These are phyloP conservation scores for Ectropis crepuscularia DNA, from an alignment of 2,888 invertebrate genomes.

Conservation along the genomic window DNA sequence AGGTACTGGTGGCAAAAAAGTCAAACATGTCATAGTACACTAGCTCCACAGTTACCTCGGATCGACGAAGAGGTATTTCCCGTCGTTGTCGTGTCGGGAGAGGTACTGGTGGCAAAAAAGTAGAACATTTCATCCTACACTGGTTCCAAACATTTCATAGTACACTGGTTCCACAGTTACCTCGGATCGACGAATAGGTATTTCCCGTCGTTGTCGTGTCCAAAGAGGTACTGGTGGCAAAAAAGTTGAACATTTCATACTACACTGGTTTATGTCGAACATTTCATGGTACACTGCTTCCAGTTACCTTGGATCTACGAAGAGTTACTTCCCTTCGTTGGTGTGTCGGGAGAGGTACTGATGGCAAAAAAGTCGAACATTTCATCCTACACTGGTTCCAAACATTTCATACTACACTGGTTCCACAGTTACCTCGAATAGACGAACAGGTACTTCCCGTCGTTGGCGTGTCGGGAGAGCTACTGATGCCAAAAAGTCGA, in stretches of 20 bases:
- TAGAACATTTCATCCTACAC: conserved; percentile 81
- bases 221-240: conserved; percentile 90
- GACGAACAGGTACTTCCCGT: conserved; percentile 96
- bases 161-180: conserved; percentile 66
- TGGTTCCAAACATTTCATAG: no score
- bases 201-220: conserved; percentile 96
- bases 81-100: conserved; percentile 94
- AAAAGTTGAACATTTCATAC: conserved; percentile 77
- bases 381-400: no score
- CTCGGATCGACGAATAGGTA: conserved; percentile 97
- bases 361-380: conserved; percentile 76
- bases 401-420: no score
- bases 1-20: conserved; percentile 87
- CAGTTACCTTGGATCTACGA: conserved; percentile 94
- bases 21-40: conserved; percentile 65
- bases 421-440: conserved; percentile 90
- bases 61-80: conserved; percentile 96
- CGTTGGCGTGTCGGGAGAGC: conserved; percentile 93
- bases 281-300: conserved; percentile 42
- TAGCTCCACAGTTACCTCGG: conserved; percentile 87
- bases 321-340: conserved; percentile 95
- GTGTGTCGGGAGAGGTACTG: conserved; percentile 94
- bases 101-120: conserved; percentile 87
- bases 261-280: no score
- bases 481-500: conserved; percentile 86